Base-by-base conservation (phyloP, 2,113 vertebrate genomes). In the Melozone crissalis region DNA sequence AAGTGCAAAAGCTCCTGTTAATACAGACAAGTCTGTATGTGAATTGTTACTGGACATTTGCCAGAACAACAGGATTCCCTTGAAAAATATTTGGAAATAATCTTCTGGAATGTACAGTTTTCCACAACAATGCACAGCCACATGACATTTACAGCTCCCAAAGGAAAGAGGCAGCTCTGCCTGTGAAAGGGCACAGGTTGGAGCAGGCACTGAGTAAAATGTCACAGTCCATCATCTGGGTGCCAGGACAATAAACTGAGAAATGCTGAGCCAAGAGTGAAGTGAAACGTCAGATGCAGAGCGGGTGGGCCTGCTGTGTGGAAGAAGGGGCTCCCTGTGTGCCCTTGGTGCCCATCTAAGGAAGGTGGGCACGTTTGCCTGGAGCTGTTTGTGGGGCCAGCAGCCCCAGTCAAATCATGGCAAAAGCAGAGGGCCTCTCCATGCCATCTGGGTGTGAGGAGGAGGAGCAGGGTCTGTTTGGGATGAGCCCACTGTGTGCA, bases 261-360 rank as follows among this genome's bases (percentile, higher is more conserved):
- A 90, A 68, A 59, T 1, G 12, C 77, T 87, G 89, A 84, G 55
- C 58, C 19, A 39, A 51, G 44, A 72, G 76, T 11, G 44, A 94
- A 83, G 63, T 1, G 11, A 68, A 69, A 73, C 41, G 54, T 47
- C 31, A 39, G 59, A 35, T 8, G 43, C 43, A 77, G 55, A 87
- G 52, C 43, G 46, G 59, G 8, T 43, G 37, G 33, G 27, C 10
- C 59, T 49, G 43, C 46, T 43, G 1, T 0, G 0, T 19, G 62
- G 11, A 59, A 14, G n/a, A 62, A 51, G 33, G 44, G 39, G 7
- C n/a, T 26, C 46, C 7, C 0, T 3, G 10, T 5, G 37, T 41
- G 33, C 37, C 46, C 54, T 47, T 1, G 0, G 30, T 21, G 11
- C 11, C 26, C 9, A 22, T 3, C n/a, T 20, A 35, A 62, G 55